Base-by-base conservation (phyloP, 2,113 vertebrate genomes). In the Gymnorhina tibicen region DNA sequence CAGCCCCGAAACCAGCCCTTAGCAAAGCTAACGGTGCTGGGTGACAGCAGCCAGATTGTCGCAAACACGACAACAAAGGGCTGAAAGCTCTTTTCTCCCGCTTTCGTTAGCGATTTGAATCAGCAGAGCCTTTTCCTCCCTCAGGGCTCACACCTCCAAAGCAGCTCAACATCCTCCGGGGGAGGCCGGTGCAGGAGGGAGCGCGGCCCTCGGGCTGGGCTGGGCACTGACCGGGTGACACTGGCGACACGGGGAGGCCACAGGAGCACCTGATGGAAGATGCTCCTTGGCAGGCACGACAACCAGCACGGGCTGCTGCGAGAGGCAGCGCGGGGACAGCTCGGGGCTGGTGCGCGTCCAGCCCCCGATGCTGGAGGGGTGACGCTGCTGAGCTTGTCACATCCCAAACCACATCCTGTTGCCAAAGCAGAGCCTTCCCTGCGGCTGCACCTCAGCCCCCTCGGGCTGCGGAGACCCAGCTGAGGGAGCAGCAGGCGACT, bases 41-140 rank as follows among this genome's bases (percentile, higher is more conserved):
- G 42, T 73, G 52, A 62, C 79, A 85, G 90, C 72, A 67, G 56
- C 11, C 42, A 39, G 88, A 23, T 44, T 64, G 39, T 72, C 82
- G 67, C 75, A 91, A 92, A 89, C 89, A 81, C 3, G 60, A 93
- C 86, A 91, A 95, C 93, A 89, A 84, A 96, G 91, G 10, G 78
- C 95, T 85, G 91, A 59, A 68, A 84, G 56, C 79, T 93, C 95
- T 95, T 91, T 96, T 92, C 83, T 95, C 89, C 72, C 24, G n/a
- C 80, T 92, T 93, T 97, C 59, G 7, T 75, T 96, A 50, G 39
- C 1, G 83, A 89, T 89, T 52, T 95, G 73, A 96, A 58, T 95
- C 93, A 95, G 63, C 94, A n/a, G 28, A n/a, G 86, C 94, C 60
- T 77, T 67, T 92, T 92, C 80, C 88, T 96, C 94, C 83, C 79